Percentiles rank a stretch among this genome's conserved stretches.
phyloP scores from a whole-genome alignment of 2,113 vertebrate species.

The Xenotilapia flavipinnis region DNA sequence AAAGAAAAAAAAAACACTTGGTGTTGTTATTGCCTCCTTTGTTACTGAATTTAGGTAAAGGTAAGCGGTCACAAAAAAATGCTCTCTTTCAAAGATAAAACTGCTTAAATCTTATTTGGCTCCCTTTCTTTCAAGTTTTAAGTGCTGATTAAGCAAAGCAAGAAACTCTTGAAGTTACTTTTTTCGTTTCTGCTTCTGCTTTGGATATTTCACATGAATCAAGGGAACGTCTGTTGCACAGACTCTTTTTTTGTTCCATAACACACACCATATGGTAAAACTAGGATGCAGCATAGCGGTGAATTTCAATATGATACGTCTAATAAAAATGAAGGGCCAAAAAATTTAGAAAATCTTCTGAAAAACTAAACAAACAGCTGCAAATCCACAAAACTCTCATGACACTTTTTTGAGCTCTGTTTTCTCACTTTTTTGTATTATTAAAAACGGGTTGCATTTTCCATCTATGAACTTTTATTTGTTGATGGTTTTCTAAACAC shows the following conservation, averaged over 20 bases:
- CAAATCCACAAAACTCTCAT: background rate
- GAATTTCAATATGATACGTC: background rate
- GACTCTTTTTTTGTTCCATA: background rate
- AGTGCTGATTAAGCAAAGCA: background rate
- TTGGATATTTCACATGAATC: background rate
- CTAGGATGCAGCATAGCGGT: background rate
- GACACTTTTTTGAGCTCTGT: background rate
- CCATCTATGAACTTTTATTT: background rate
- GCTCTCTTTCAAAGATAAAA: slow-evolving; percentile 19
- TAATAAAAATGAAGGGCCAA: background rate
- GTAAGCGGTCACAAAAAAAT: slow-evolving; percentile 61
- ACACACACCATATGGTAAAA: background rate
- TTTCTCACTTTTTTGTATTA: background rate
- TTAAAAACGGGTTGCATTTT: background rate
- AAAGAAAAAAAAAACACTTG: background rate
- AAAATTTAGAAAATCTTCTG: background rate
- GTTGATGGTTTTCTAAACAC: background rate
- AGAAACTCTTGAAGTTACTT: background rate
- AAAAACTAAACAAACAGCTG: background rate
- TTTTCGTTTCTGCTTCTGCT: background rate
- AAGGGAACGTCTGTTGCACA: background rate
- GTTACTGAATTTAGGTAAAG: slow-evolving; percentile 24
- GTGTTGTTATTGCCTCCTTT: slow-evolving; percentile 36
- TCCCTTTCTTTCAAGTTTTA: background rate
- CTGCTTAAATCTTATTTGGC: background rate